A percentile compares a stretch with the other conserved stretches of the same genome.
phyloP scores from a whole-genome alignment of 2,113 vertebrate genomes.

The Engraulis encrasicolus region DNA sequence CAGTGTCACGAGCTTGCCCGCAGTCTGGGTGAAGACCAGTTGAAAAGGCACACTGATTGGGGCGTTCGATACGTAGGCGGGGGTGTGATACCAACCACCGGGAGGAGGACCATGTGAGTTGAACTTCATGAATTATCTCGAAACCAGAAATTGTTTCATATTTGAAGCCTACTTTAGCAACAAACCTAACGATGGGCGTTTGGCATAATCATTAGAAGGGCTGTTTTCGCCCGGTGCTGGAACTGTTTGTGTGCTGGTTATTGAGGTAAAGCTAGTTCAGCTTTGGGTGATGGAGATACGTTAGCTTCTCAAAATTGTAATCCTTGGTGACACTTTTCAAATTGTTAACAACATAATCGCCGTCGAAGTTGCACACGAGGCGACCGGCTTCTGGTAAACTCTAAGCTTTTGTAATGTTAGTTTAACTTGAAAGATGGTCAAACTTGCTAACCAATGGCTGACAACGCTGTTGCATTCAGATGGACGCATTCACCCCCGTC shows the following conservation, averaged over 20 bases:
- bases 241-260: no score
- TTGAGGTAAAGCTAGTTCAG: no score
- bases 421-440: neutral
- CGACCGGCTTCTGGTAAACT: neutral
- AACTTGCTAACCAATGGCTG: neutral
- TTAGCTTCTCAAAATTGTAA: no score
- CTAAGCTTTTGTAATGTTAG: neutral
- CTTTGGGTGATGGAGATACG: neutral
- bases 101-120: neutral
- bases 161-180: neutral
- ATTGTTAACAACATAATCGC: neutral
- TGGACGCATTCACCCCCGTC: neutral
- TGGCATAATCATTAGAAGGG: no score
- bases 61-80: neutral
- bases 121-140: neutral
- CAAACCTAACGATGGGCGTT: neutral
- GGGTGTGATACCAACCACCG: neutral
- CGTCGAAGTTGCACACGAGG: neutral
- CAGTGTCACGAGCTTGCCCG: neutral
- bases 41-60: neutral
- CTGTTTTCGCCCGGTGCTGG: no score
- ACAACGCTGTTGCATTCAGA: neutral
- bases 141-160: neutral
- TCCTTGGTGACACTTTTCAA: neutral
- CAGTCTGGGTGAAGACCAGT: neutral